Percentiles rank a stretch among this genome's conserved stretches.
Conservation (phyloP, 2,113 vertebrate species). For the Chionis minor region DNA sequence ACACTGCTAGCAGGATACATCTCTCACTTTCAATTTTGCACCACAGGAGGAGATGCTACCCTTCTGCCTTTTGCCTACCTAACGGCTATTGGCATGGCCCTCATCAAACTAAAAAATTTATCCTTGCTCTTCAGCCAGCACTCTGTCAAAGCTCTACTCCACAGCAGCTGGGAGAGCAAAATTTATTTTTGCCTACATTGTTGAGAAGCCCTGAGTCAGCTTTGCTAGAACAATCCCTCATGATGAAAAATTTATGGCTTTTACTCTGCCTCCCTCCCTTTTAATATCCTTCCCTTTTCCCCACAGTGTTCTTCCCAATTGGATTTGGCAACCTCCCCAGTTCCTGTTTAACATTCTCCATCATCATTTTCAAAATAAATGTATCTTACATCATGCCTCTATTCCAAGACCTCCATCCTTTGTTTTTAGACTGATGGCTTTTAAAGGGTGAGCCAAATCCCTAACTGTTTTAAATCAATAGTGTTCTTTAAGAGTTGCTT, state of each 20-base stretch:
- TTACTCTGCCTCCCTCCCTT: background rate
- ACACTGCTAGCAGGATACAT: background rate
- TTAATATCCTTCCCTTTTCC: background rate
- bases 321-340: conserved; percentile 17
- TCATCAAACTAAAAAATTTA: background rate
- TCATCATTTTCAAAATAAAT: conserved; percentile 12
- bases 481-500: background rate
- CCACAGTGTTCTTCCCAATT: background rate
- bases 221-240: conserved; percentile 25
- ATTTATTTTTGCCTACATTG: conserved; percentile 40
- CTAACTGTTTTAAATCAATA: conserved; percentile 6
- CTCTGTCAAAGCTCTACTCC: background rate
- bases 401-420: background rate
- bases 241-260: conserved; percentile 38
- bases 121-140: background rate
- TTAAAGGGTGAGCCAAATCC: conserved; percentile 10
- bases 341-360: background rate
- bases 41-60: background rate
- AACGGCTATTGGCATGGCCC: background rate
- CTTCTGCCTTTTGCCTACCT: background rate
- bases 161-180: background rate
- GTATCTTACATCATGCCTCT: background rate
- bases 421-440: background rate
- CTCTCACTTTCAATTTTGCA: background rate
- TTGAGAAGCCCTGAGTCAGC: conserved; percentile 50